A percentile compares a stretch with the other conserved stretches of the same genome.
Conservation (phyloP, 2,797 vertebrate genomes). For the Aplochiton taeniatus region DNA sequence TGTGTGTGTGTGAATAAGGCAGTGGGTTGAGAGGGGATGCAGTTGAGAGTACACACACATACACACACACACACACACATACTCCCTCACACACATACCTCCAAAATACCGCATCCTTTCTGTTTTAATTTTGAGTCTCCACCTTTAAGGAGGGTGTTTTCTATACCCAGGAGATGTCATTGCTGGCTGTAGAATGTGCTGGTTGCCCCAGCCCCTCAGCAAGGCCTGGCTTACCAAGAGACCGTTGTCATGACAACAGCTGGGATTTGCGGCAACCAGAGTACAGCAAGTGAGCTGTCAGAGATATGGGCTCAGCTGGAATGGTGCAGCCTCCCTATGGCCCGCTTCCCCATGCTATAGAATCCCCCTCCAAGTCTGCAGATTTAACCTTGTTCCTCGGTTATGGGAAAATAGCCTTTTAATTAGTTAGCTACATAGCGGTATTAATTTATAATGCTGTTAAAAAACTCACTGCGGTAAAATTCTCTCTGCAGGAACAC, state of each 20-base stretch:
- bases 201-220: slow-evolving; percentile 61
- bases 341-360: slow-evolving; percentile 37
- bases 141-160: slow-evolving; percentile 54
- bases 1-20: background rate
- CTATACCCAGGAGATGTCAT: slow-evolving; percentile 60
- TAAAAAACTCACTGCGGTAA: background rate
- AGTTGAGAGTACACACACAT: background rate
- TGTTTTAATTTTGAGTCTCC: slow-evolving; percentile 28
- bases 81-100: slow-evolving; percentile 19
- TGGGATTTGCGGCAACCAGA: slow-evolving; percentile 62
- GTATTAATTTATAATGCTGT: background rate
- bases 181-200: slow-evolving; percentile 25
- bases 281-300: slow-evolving; percentile 59
- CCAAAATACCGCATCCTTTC: slow-evolving; percentile 24
- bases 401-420: background rate
- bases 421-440: background rate
- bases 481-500: background rate
- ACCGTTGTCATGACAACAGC: slow-evolving; percentile 74
- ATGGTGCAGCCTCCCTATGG: slow-evolving; percentile 53
- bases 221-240: slow-evolving; percentile 59
- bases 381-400: slow-evolving; percentile 37
- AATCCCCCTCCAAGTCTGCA: slow-evolving; percentile 43
- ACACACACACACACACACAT: background rate
- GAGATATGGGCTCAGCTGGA: slow-evolving; percentile 53
- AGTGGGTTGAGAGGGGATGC: background rate